Evolutionary conservation across 2,888 invertebrate species (phyloP).

Genomic region (Cacoxenus indagator): DNA sequence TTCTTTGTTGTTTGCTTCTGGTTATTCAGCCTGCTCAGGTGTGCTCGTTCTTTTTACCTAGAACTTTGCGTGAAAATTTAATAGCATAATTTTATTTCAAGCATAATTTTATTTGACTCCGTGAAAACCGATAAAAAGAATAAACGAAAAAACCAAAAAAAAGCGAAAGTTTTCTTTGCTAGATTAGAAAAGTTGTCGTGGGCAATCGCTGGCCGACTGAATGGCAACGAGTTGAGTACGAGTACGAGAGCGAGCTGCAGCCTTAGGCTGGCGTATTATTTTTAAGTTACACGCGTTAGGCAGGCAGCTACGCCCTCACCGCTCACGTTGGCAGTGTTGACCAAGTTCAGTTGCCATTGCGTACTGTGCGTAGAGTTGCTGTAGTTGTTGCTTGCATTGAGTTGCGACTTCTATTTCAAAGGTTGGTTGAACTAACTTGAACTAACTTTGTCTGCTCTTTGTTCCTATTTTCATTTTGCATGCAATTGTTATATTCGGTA

Average conservation of each 20-base stretch:
- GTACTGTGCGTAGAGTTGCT: not conserved
- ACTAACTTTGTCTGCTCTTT: not conserved
- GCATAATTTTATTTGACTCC: slow-evolving; percentile 1
- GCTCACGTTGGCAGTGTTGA: too few relatives aligned
- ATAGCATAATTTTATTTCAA: slow-evolving; percentile 52
- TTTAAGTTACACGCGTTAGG: too few relatives aligned
- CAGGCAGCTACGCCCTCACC: too few relatives aligned
- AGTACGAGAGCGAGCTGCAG: too few relatives aligned
- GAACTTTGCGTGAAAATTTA: slow-evolving; percentile 62
- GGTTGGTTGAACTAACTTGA: not conserved
- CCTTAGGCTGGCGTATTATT: too few relatives aligned
- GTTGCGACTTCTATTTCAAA: not conserved
- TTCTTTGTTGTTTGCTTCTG: not conserved
- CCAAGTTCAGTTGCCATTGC: too few relatives aligned
- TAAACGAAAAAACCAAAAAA: too few relatives aligned
- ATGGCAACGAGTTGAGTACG: not conserved
- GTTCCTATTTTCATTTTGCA: not conserved
- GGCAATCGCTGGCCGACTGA: not conserved
- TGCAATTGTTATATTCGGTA: not conserved
- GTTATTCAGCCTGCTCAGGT: not conserved
- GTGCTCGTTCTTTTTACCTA: slow-evolving; percentile 32
- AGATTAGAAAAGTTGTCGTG: slow-evolving; percentile 50
- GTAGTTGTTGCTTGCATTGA: not conserved
- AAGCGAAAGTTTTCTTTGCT: slow-evolving; percentile 31
- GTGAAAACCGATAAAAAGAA: too few relatives aligned